A percentile compares a stretch with the other conserved stretches of the same genome.
Evolutionary conservation across 2,113 vertebrate genomes (phyloP).

Genomic region (Psittacara wagleri): DNA sequence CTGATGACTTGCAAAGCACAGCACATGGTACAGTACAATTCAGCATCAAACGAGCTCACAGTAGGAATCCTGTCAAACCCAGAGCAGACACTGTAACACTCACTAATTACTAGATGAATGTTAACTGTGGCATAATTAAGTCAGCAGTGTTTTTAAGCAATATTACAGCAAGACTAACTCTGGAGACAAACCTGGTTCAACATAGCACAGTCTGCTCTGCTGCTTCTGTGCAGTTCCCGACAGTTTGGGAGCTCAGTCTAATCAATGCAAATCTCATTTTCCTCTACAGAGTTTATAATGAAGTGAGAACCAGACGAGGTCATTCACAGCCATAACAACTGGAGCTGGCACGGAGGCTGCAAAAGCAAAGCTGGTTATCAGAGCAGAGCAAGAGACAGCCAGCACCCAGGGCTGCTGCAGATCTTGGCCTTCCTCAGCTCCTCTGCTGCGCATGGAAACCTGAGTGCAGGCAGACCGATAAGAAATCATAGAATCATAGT

Average conservation of each 20-base stretch:
- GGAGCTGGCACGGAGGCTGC: neutral
- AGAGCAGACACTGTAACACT: slow-evolving; percentile 1
- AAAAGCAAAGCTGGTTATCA: fast-evolving
- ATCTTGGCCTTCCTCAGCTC: neutral
- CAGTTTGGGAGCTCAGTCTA: neutral
- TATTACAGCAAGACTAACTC: neutral
- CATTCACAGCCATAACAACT: fast-evolving
- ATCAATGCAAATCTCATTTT: neutral
- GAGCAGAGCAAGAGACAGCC: neutral
- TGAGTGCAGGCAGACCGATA: neutral
- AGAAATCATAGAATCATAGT: neutral
- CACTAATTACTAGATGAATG: slow-evolving; percentile 30
- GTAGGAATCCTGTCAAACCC: slow-evolving; percentile 3
- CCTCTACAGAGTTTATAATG: neutral
- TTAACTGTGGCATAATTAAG: slow-evolving; percentile 26
- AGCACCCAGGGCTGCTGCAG: neutral
- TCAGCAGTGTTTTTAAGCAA: slow-evolving; percentile 25
- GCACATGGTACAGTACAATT: neutral
- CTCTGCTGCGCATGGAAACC: neutral
- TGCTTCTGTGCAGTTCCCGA: neutral
- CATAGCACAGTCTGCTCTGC: neutral
- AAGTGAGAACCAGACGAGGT: neutral
- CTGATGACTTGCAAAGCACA: neutral
- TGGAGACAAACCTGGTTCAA: neutral
- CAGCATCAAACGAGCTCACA: slow-evolving; percentile 11